Evolutionary conservation across 2,113 vertebrate genomes (phyloP).

Genomic region (Pogonocichla stellata): DNA sequence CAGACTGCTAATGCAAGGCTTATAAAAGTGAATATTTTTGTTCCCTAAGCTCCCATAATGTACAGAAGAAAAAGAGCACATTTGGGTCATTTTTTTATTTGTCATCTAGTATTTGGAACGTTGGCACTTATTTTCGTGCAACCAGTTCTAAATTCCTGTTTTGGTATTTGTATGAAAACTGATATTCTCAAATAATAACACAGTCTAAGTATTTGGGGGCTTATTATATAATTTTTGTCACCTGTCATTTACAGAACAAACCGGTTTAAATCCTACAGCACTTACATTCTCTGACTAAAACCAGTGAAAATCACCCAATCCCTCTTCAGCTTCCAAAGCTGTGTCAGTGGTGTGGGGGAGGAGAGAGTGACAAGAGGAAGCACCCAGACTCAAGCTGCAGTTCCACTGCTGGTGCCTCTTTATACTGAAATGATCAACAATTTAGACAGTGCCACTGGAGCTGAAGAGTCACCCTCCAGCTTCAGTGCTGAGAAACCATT

Average conservation of each 20-base stretch:
- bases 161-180: background rate
- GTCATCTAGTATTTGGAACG: background rate
- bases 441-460: background rate
- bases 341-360: accelerated
- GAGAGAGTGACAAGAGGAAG: background rate
- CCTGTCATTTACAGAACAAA: background rate
- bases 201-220: background rate
- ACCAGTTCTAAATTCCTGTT: background rate
- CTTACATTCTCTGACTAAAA: background rate
- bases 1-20: background rate
- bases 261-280: background rate
- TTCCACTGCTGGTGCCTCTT: background rate
- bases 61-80: background rate
- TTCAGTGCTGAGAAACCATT: background rate
- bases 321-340: background rate
- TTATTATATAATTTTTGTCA: slow-evolving; percentile 1
- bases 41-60: background rate
- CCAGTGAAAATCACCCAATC: background rate
- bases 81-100: background rate
- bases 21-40: background rate
- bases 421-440: background rate
- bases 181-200: background rate
- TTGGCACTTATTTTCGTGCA: background rate
- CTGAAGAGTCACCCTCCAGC: background rate
- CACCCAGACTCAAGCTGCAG: background rate